phyloP scores from a whole-genome alignment of 1,140 invertebrate species.

The Aphelinus certus region DNA sequence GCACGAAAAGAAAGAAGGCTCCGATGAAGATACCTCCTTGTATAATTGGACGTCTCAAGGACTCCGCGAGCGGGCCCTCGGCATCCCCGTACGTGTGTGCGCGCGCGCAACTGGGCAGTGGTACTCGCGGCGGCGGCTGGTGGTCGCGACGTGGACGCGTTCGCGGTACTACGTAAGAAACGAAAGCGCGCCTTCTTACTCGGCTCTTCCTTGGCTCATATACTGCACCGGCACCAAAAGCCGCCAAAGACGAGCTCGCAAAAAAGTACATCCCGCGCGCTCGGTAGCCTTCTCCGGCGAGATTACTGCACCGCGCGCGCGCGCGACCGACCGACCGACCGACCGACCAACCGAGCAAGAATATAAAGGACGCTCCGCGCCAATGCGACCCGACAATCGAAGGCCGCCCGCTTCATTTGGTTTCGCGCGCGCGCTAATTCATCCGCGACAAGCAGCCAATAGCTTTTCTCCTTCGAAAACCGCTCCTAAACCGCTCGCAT shows the following conservation, averaged over 20 bases:
- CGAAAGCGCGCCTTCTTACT: too few species aligned
- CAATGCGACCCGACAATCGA: constrained; percentile 49
- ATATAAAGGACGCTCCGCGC: constrained; percentile 29
- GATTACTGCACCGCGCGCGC: too few species aligned
- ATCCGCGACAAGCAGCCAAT: constrained; percentile 47
- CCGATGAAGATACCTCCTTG: constrained; percentile 43
- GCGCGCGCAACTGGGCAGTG: too few species aligned
- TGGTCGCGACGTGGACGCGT: constrained; percentile 15
- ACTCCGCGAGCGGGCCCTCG: not conserved
- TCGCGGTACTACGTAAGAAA: too few species aligned
- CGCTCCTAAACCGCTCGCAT: too few species aligned
- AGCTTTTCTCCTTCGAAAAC: too few species aligned
- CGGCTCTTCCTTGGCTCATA: too few species aligned
- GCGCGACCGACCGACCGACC: constrained; percentile 18
- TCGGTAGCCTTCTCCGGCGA: too few species aligned
- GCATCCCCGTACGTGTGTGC: too few species aligned
- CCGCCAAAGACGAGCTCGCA: too few species aligned
- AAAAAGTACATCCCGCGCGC: too few species aligned
- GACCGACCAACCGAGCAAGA: constrained; percentile 35
- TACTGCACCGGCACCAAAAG: too few species aligned
- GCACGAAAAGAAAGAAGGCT: constrained; percentile 5
- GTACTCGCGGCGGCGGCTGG: constrained; percentile 33
- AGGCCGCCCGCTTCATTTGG: constrained; percentile 57
- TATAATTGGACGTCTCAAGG: constrained; percentile 49
- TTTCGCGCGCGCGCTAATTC: constrained; percentile 55